Percentiles rank a stretch among this genome's conserved stretches.
phyloP scores from a whole-genome alignment of 2,113 vertebrate species.

The Antidorcas marsupialis region DNA sequence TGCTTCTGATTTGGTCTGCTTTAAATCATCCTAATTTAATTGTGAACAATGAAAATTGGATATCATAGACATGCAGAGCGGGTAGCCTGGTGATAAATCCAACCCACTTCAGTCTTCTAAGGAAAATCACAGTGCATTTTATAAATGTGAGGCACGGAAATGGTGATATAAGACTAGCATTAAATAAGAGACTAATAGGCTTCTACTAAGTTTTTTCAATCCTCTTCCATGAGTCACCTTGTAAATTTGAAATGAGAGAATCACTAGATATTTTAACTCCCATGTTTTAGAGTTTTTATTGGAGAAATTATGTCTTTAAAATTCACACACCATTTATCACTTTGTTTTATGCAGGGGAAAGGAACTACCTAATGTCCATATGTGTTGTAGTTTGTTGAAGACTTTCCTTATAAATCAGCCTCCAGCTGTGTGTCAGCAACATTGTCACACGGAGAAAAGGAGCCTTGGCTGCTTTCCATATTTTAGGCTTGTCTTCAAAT shows the following conservation, averaged over 20 bases:
- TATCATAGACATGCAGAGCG: neutral
- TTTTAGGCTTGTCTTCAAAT: neutral
- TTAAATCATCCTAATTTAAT: neutral
- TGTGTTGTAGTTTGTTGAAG: conserved; percentile 29
- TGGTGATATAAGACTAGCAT: neutral
- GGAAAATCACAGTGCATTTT: neutral
- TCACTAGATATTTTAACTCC: conserved; percentile 12
- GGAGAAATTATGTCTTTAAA: conserved; percentile 27
- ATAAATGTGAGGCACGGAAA: neutral
- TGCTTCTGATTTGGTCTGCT: neutral
- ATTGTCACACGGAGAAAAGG: neutral
- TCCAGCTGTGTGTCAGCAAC: conserved; percentile 4
- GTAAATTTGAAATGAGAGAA: conserved; percentile 6
- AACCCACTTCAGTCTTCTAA: neutral
- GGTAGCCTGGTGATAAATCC: neutral
- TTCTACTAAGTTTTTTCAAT: conserved; percentile 15
- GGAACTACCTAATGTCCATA: neutral
- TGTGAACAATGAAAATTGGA: neutral
- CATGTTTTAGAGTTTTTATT: neutral
- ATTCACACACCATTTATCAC: conserved; percentile 28
- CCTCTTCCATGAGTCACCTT: neutral
- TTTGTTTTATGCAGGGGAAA: conserved; percentile 5
- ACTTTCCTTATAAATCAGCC: conserved; percentile 44
- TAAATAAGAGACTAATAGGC: conserved; percentile 6
- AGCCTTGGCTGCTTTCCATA: neutral